Percentiles rank a stretch among this genome's conserved stretches.
Conservation (phyloP, 2,113 vertebrate species). For the Platysteira castanea region DNA sequence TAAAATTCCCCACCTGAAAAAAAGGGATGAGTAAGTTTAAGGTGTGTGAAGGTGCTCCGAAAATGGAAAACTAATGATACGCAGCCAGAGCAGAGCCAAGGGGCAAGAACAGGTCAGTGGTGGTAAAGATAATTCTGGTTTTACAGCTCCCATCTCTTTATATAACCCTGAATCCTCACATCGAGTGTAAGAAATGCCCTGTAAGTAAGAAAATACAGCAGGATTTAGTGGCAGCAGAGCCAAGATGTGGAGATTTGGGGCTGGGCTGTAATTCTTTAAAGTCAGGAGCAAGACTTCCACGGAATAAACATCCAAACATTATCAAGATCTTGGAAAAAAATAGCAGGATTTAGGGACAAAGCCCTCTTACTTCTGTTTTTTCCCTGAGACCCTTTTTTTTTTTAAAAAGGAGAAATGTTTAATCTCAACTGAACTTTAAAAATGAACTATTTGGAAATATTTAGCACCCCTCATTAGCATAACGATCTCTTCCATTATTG, state of each 20-base stretch:
- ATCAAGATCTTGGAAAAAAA: background rate
- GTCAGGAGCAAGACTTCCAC: background rate
- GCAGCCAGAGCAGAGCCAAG: background rate
- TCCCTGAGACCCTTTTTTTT: rapidly evolving
- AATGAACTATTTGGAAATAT: background rate
- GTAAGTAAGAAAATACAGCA: background rate
- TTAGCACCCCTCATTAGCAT: background rate
- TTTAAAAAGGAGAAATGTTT: too few relatives aligned
- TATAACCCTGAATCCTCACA: background rate
- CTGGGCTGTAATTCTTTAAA: background rate
- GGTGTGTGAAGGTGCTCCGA: background rate
- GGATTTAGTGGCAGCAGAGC: background rate
- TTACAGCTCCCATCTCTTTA: background rate
- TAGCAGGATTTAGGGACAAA: background rate
- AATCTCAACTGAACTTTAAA: background rate
- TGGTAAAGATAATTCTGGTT: background rate
- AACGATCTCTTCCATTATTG: background rate
- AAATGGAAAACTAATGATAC: background rate
- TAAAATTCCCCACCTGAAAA: background rate
- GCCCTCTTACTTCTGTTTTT: background rate
- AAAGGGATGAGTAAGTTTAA: background rate
- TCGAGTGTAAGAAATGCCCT: background rate
- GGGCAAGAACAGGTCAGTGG: background rate
- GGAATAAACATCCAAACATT: background rate
- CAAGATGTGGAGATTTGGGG: background rate